Conservation (phyloP, 2,888 invertebrate species). For the Cephus nigrinus region DNA sequence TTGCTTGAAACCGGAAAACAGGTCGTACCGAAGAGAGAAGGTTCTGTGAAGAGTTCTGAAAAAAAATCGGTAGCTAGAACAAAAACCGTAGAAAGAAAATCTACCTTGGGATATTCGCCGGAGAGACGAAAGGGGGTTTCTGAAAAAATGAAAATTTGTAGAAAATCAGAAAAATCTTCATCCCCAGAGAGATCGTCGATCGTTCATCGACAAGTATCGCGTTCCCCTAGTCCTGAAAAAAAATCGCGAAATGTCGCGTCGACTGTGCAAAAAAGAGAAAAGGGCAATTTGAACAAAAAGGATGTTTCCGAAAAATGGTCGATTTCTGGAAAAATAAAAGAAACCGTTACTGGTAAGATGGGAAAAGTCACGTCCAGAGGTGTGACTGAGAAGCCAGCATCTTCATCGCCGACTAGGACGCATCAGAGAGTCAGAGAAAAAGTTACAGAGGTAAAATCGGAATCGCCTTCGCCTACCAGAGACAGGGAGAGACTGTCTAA, state of each 20-base stretch:
- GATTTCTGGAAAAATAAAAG: neutral
- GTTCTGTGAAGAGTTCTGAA: conserved; percentile 33
- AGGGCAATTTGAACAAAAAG: neutral
- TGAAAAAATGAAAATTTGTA: neutral
- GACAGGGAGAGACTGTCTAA: conserved; percentile 1
- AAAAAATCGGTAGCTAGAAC: neutral
- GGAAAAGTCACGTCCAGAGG: neutral
- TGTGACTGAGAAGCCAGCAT: neutral
- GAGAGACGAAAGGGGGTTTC: neutral
- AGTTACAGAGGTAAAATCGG: conserved; percentile 18
- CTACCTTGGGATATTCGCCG: neutral
- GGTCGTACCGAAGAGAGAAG: conserved; percentile 34
- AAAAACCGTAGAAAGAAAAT: neutral
- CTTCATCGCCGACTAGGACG: conserved; percentile 14
- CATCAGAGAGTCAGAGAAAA: conserved; percentile 17
- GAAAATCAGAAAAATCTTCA: neutral
- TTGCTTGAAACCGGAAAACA: conserved; percentile 24
- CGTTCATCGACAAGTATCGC: conserved; percentile 9
- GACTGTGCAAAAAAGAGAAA: neutral
- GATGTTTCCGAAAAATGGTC: neutral
- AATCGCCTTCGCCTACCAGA: conserved; percentile 36
- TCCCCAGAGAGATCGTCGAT: neutral
- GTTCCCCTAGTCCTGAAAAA: conserved; percentile 7
- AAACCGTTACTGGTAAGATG: neutral
- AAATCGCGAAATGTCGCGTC: neutral